phyloP scores from a whole-genome alignment of 2,113 vertebrate species.

The cattle (Bos taurus) region ARS-UCD2.0 NC_037346.1:61124001-61124500 shows the following conservation, averaged over 20 bases:
- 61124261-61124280: neutral
- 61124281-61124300: neutral
- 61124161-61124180: neutral
- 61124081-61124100: neutral
- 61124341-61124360: neutral
- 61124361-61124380: neutral
- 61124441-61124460: neutral
- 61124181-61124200: accelerated
- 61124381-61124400: neutral
- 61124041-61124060: neutral
- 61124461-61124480: neutral
- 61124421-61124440: neutral
- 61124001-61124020: neutral
- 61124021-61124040: neutral
- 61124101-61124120: neutral
- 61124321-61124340: neutral
- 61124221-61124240: neutral
- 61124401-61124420: neutral
- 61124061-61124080: neutral
- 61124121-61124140: neutral
- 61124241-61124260: neutral
- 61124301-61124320: neutral
- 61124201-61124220: neutral
- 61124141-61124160: neutral
- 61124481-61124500: neutral